Evolutionary conservation across 2,113 vertebrate species (phyloP).

Genomic region (Bothrops jararaca): DNA sequence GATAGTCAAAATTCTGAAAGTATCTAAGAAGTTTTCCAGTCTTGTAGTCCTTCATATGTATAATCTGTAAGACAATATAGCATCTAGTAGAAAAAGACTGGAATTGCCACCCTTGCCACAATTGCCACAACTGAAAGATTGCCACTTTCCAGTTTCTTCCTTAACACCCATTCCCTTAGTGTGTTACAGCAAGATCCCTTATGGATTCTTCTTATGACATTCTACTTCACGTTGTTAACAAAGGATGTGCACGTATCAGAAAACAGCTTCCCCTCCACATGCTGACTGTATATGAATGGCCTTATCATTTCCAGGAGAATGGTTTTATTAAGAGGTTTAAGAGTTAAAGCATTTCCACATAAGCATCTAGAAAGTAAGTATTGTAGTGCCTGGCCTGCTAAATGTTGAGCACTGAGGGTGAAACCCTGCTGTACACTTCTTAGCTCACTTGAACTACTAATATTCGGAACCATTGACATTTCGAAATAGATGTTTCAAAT

Average conservation of each 20-base stretch:
- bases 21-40: neutral
- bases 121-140: neutral
- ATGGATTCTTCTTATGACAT: neutral
- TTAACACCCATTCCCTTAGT: neutral
- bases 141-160: neutral
- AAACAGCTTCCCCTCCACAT: neutral
- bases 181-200: neutral
- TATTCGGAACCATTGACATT: neutral
- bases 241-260: neutral
- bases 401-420: neutral
- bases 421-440: neutral
- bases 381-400: neutral
- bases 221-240: neutral
- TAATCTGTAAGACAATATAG: neutral
- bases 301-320: neutral
- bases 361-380: no score
- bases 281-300: neutral
- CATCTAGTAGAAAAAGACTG: neutral
- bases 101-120: neutral
- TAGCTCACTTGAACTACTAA: neutral
- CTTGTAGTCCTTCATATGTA: neutral
- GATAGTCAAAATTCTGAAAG: neutral
- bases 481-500: neutral
- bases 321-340: neutral
- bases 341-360: neutral